Percentiles rank a stretch among this genome's conserved stretches.
These are phyloP conservation scores for Hesperophylax magnus DNA, from an alignment of 1,140 invertebrate genomes.

Conservation along the genomic window DNA sequence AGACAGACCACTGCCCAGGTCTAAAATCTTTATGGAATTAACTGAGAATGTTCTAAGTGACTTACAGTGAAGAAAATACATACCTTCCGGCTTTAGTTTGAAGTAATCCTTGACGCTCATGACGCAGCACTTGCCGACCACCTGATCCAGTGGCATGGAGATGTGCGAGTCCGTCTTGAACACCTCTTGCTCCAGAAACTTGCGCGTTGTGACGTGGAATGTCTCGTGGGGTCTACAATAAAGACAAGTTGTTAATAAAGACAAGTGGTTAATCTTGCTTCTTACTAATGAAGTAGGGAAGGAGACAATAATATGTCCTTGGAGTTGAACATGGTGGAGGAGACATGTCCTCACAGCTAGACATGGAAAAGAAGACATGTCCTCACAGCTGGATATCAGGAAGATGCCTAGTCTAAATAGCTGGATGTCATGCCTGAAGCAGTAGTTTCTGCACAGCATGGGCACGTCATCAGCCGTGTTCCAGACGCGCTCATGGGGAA, in stretches of 20 bases:
- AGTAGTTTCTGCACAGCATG: conserved; percentile 92
- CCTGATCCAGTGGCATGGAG: conserved; percentile 87
- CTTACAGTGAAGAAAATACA: not conserved
- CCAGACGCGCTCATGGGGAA: conserved; percentile 90
- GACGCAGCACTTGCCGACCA: conserved; percentile 94
- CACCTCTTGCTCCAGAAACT: conserved; percentile 96
- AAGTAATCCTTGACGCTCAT: conserved; percentile 97
- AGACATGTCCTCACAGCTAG: too few species aligned
- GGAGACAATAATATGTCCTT: too few species aligned
- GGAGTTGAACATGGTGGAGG: too few species aligned
- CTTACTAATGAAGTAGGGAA: too few species aligned
- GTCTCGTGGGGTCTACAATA: conserved; percentile 87
- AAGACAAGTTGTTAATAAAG: too few species aligned
- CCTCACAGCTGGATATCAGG: too few species aligned
- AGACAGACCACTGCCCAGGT: too few species aligned
- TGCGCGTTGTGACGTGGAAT: conserved; percentile 94
- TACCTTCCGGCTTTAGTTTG: conserved; percentile 86
- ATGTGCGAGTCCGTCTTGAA: conserved; percentile 94
- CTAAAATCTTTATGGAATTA: too few species aligned
- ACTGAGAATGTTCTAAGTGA: not conserved
- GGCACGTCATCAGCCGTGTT: conserved; percentile 87
- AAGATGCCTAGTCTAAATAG: too few species aligned
- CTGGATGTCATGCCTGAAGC: conserved; percentile 74
- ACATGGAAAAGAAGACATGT: too few species aligned
- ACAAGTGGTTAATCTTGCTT: too few species aligned